These are phyloP conservation scores for Miltochrista miniata DNA, from an alignment of 2,888 invertebrate species.

Conservation along the genomic window DNA sequence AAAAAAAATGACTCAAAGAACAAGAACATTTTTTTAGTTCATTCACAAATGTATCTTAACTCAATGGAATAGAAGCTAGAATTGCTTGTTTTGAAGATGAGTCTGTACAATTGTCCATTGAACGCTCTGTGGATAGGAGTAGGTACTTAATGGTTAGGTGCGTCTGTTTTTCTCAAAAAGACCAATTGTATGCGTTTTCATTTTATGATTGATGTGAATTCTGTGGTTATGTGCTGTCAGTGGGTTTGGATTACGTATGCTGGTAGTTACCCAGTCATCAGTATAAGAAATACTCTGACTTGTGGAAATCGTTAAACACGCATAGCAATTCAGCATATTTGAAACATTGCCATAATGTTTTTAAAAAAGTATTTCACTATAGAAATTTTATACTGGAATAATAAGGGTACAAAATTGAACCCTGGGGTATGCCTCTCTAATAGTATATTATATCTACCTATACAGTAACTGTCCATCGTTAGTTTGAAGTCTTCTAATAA, in stretches of 20 bases:
- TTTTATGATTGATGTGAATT: slow-evolving; percentile 29
- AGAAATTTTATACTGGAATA: background rate
- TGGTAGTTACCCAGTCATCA: slow-evolving; percentile 1
- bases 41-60: slow-evolving; percentile 19
- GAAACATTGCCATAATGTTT: background rate
- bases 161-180: slow-evolving; percentile 31
- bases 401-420: background rate
- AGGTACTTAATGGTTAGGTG: slow-evolving; percentile 22
- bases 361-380: too few relatives aligned
- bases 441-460: too few relatives aligned
- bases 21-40: slow-evolving; percentile 28
- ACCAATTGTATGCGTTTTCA: slow-evolving; percentile 28
- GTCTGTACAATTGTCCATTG: slow-evolving; percentile 12
- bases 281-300: background rate
- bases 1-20: slow-evolving; percentile 41
- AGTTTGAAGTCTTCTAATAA: background rate
- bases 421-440: background rate
- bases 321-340: background rate
- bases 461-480: background rate
- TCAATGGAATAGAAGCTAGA: slow-evolving; percentile 12
- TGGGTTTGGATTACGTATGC: slow-evolving; percentile 1
- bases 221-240: slow-evolving; percentile 7
- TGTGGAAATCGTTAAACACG: slow-evolving; percentile 4
- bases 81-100: slow-evolving; percentile 14
- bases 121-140: slow-evolving; percentile 11